Percentiles rank a stretch among this genome's conserved stretches.
Evolutionary conservation across 2,797 vertebrate species (phyloP).

Genomic region (Pristis pectinata): DNA sequence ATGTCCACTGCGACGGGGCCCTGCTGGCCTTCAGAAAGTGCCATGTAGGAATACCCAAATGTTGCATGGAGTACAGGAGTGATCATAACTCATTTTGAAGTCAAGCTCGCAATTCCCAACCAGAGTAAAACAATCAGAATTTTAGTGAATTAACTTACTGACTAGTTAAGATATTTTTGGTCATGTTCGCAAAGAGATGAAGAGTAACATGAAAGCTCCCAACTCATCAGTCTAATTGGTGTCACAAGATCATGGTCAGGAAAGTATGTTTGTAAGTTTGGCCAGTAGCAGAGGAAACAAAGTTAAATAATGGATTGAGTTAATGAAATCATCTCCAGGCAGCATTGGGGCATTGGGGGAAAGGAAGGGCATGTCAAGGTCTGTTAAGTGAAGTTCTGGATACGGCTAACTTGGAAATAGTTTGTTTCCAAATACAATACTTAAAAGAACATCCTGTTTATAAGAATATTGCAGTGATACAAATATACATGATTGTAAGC

Average conservation of each 20-base stretch:
- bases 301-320: constrained; percentile 6
- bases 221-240: not conserved
- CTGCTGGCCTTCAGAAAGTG: not conserved
- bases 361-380: not conserved
- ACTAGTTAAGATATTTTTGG: not conserved
- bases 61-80: not conserved
- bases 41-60: not conserved
- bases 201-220: not conserved
- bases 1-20: not conserved
- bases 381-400: not conserved
- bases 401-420: not conserved
- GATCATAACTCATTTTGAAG: not conserved
- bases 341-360: not conserved
- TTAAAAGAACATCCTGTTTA: constrained; percentile 18
- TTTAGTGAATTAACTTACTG: not conserved
- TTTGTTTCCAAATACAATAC: constrained; percentile 23
- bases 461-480: not conserved
- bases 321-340: not conserved
- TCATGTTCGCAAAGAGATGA: not conserved
- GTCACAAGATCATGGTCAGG: not conserved
- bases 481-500: not conserved
- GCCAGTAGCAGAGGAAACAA: not conserved
- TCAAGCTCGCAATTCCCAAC: not conserved
- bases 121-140: not conserved
- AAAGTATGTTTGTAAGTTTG: not conserved